Conservation (phyloP, 2,888 invertebrate species). For the Arrhopalites spinosus region DNA sequence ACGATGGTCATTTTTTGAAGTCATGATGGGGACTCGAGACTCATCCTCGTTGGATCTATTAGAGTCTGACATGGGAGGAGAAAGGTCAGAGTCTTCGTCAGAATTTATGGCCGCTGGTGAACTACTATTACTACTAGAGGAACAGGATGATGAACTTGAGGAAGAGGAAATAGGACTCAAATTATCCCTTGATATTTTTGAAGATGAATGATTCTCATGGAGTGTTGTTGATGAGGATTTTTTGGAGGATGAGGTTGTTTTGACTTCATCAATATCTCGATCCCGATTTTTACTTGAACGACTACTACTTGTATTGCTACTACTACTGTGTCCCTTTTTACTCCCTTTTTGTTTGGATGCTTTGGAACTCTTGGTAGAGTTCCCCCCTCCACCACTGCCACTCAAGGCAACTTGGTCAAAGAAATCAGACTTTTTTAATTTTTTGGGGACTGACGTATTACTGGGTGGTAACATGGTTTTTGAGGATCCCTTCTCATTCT, state of each 20-base stretch:
- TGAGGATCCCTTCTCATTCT: slow-evolving; percentile 40
- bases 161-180: slow-evolving; percentile 46
- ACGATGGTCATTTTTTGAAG: neutral
- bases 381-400: neutral
- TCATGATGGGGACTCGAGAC: neutral
- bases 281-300: slow-evolving; percentile 3
- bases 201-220: neutral
- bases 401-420: slow-evolving; percentile 30
- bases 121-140: slow-evolving; percentile 19
- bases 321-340: slow-evolving; percentile 33
- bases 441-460: slow-evolving; percentile 55
- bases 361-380: neutral
- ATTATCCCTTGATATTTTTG: slow-evolving; percentile 13
- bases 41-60: slow-evolving; percentile 12
- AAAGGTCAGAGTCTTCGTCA: slow-evolving; percentile 27
- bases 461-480: slow-evolving; percentile 56
- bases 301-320: neutral
- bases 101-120: slow-evolving; percentile 22
- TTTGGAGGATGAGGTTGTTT: slow-evolving; percentile 18
- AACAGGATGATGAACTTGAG: slow-evolving; percentile 25
- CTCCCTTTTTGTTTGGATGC: slow-evolving; percentile 17
- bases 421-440: slow-evolving; percentile 49
- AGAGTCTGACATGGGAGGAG: slow-evolving; percentile 17
- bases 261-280: slow-evolving; percentile 30
- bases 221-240: slow-evolving; percentile 4